These are phyloP conservation scores for Drosophila orena DNA, from an alignment of 1,140 invertebrate genomes.

Conservation along the genomic window DNA sequence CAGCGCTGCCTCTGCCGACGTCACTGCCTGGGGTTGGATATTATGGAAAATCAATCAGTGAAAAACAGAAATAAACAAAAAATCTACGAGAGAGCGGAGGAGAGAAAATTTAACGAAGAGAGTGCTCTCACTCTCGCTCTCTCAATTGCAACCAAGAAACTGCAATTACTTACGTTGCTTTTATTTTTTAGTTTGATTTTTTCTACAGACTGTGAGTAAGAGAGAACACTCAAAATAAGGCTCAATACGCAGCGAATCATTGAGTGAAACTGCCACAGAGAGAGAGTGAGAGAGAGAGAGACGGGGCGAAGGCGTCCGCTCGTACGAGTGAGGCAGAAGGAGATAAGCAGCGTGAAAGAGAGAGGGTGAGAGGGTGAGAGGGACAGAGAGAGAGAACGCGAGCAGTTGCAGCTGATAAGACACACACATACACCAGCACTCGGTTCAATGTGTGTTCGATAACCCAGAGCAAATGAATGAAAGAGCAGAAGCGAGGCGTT, in stretches of 20 bases:
- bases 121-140: conserved; percentile 18
- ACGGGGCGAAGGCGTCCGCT: conserved; percentile 10
- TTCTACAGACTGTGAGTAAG: background rate
- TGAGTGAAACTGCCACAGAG: conserved; percentile 60
- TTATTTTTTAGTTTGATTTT: conserved; percentile 4
- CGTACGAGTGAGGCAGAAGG: conserved; percentile 22
- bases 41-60: conserved; percentile 81
- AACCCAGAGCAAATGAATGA: conserved; percentile 79
- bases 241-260: conserved; percentile 75
- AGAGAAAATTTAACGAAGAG: conserved; percentile 6
- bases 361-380: conserved; percentile 32
- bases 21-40: conserved; percentile 55
- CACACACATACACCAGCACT: conserved; percentile 40
- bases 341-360: conserved; percentile 15
- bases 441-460: conserved; percentile 82
- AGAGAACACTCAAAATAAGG: conserved; percentile 58
- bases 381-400: conserved; percentile 40
- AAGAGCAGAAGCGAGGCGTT: conserved; percentile 39
- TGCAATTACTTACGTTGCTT: conserved; percentile 34
- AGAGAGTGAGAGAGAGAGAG: background rate
- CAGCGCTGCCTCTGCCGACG: conserved; percentile 28
- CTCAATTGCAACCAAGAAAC: conserved; percentile 45
- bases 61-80: conserved; percentile 32
- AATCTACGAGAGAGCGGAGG: conserved; percentile 4
- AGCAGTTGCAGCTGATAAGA: conserved; percentile 74